A percentile compares a stretch with the other conserved stretches of the same genome.
phyloP scores from a whole-genome alignment of 2,113 vertebrate species.

The Acanthisitta chloris region DNA sequence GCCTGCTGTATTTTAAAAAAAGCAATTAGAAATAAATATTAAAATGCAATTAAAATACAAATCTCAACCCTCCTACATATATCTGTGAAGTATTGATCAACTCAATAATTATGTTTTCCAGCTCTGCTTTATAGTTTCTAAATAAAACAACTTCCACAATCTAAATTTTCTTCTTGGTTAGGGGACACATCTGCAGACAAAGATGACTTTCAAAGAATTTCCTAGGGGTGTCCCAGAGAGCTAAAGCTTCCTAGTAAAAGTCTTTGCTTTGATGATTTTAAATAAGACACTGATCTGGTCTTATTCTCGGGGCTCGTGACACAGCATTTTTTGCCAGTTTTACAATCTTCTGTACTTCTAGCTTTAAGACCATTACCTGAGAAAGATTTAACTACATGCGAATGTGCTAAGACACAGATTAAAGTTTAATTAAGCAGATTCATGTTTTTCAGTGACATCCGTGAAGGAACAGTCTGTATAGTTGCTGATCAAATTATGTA shows the following conservation, averaged over 20 bases:
- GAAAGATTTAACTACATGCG: neutral
- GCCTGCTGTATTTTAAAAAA: neutral
- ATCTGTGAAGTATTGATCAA: neutral
- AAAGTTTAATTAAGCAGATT: constrained; percentile 35
- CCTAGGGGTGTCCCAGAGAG: neutral
- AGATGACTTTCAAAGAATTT: neutral
- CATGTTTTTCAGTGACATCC: neutral
- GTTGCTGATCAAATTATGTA: neutral
- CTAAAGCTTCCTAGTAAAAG: neutral
- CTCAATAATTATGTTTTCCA: neutral
- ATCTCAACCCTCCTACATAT: neutral
- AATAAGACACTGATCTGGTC: neutral
- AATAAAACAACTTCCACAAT: neutral
- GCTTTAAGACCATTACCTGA: neutral
- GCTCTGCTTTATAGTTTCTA: neutral
- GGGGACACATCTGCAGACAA: neutral
- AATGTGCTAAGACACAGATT: constrained; percentile 14
- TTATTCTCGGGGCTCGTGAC: neutral
- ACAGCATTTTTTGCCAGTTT: neutral
- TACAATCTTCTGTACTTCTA: neutral
- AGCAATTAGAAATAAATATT: neutral
- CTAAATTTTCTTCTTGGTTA: neutral
- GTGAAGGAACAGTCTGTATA: neutral
- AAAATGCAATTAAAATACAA: neutral
- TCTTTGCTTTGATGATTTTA: neutral